Conservation (phyloP, 2,888 invertebrate species). For the Orchesellides sinensis region DNA sequence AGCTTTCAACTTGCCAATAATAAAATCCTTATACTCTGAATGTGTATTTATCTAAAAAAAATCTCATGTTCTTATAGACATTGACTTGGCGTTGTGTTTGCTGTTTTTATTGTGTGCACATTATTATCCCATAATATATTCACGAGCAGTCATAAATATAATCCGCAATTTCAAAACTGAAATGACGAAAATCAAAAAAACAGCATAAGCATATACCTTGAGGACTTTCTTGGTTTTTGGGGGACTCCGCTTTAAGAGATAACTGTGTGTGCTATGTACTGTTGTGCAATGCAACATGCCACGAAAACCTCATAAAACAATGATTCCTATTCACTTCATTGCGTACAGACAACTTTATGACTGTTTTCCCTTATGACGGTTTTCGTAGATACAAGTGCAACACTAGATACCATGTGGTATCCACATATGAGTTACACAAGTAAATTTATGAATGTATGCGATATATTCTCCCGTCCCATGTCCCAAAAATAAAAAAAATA, state of each 20-base stretch:
- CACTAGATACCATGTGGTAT: not conserved
- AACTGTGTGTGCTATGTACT: no score
- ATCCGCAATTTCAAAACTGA: not conserved
- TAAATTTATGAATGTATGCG: no score
- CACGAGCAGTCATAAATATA: not conserved
- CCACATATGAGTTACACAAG: no score
- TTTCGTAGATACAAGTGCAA: not conserved
- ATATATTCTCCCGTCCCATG: not conserved
- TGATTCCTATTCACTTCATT: slow-evolving; percentile 39
- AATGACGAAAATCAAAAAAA: not conserved
- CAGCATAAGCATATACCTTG: not conserved
- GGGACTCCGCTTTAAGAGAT: not conserved
- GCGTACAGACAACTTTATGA: slow-evolving; percentile 36
- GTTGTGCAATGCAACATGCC: slow-evolving; percentile 49
- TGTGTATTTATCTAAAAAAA: slow-evolving; percentile 7
- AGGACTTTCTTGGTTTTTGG: not conserved
- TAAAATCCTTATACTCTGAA: not conserved
- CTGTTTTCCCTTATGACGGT: slow-evolving; percentile 17
- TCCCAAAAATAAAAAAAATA: slow-evolving; percentile 16
- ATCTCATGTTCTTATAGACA: slow-evolving; percentile 28
- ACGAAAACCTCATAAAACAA: slow-evolving; percentile 61
- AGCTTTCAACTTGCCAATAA: slow-evolving; percentile 22
- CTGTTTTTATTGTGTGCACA: not conserved
- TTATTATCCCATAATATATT: not conserved
- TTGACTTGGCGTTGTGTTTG: not conserved